Evolutionary conservation across 2,888 invertebrate species (phyloP), one percentile per base, ranked within the genome.

Genomic region (Mesorhabditis sp.): DNA sequence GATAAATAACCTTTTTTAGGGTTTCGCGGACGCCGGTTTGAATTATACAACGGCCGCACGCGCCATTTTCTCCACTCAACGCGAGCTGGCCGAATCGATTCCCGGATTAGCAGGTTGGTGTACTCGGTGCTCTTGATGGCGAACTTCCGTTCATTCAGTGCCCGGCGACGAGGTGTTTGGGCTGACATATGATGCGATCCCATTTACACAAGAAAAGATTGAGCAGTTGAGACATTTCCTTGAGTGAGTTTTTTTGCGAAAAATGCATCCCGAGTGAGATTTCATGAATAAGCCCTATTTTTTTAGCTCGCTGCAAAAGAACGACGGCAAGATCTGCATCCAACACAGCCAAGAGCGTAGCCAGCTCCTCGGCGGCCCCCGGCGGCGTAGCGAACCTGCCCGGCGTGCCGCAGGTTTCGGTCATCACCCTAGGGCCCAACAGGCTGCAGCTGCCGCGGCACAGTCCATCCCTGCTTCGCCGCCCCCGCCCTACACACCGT

Each of bases 331-430:
- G n/a, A 10, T 50, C n/a, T 50, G 58, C n/a, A n/a, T 50, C n/a
- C 58, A 50, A 50, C 58, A 50, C 58, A n/a, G 58, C n/a, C 58
- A 50, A 50, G 58, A 50, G 10, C 58, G 58, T 13, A 50, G 58
- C n/a, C 58, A 50, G n/a, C n/a, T 50, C 7, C n/a, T 50, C 10
- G 58, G 58, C n/a, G 58, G 58, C 7, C 10, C n/a, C 7, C 58
- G 58, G 7, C 58, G 58, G n/a, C 7, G 58, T 13, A 50, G 58
- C n/a, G 58, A 50, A n/a, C 58, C 58, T 13, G 58, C 58, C n/a
- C 58, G 58, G 7, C 58, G 58, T n/a, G n/a, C 58, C n/a, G 58
- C 10, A 50, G 58, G 7, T n/a, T 50, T 50, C 58, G 58, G 58
- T 2, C 58, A 10, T 13, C 7, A 50, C n/a, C 10, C 58, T 50